Evolutionary conservation across 2,797 vertebrate species (phyloP), one percentile per base, ranked within the genome.

Genomic region (Oryzias dopingdopingensis): DNA sequence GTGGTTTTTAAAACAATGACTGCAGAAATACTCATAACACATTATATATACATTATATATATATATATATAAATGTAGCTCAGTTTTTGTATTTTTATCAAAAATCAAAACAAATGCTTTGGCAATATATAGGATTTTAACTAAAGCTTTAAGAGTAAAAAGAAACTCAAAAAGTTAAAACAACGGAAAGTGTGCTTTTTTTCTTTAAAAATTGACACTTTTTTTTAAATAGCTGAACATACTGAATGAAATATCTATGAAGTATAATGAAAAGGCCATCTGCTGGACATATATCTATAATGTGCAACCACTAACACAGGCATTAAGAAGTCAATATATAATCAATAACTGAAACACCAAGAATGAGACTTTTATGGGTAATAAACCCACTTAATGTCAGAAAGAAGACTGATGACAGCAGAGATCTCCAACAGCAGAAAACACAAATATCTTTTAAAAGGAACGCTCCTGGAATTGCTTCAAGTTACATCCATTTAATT

Each of bases 301-400:
- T 64, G 63, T 66, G 72, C 49, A 29, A 58, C 41, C 72, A 62
- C 67, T 72, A 68, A 72, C 67, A 65, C 44, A 57, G 49, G 61
- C 54, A 65, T 62, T 55, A 56, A 76, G 48, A 80, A 86, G 70
- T 65, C 14, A 69, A 62, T 78, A 77, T 80, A 79, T 61, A 65
- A 82, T 85, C 75, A 75, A 87, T 84, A 78, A 65, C 29, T 49
- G 37, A 71, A 67, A 65, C 49, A 65, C 55, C 56, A 59, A 56
- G 45, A 66, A 63, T 62, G 62, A 81, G 47, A 76, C 48, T 56
- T 72, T 43, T 72, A 63, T 80, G 76, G 79, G 79, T 64, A 63
- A 44, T 15, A 59, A n/a, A 63, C 60, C 59, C 60, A 48, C 47
- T 70, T 57, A 67, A 60, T 74, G 56, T 48, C 41, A 74, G 69